These are phyloP conservation scores for Baronia brevicornis DNA, from an alignment of 2,888 invertebrate species.

Conservation along the genomic window DNA sequence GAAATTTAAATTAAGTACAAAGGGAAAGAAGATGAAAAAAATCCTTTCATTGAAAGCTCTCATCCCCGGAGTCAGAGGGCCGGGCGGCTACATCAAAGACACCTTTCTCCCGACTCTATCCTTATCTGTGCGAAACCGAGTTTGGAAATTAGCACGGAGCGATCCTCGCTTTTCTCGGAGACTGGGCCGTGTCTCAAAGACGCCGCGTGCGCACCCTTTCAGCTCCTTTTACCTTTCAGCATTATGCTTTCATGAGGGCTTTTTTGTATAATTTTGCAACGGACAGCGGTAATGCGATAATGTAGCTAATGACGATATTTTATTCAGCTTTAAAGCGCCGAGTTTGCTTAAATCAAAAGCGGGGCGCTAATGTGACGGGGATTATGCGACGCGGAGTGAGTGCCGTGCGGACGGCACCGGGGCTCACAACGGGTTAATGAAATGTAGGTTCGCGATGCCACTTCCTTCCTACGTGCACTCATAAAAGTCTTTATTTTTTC, in stretches of 20 bases:
- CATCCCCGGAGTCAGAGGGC: conserved; percentile 69
- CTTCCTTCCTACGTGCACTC: no score
- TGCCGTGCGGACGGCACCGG: conserved; percentile 25
- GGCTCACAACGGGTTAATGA: conserved; percentile 18
- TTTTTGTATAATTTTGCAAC: conserved; percentile 51
- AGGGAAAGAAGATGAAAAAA: conserved; percentile 73
- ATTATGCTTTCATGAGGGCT: conserved; percentile 57
- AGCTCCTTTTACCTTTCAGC: conserved; percentile 55
- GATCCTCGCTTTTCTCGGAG: conserved; percentile 41
- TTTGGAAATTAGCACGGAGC: conserved; percentile 70
- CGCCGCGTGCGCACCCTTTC: conserved; percentile 66
- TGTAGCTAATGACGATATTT: conserved; percentile 60
- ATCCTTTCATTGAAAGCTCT: conserved; percentile 76
- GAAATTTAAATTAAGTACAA: conserved; percentile 77
- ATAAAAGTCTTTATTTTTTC: no score
- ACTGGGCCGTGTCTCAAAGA: conserved; percentile 25
- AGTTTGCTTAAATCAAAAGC: conserved; percentile 31
- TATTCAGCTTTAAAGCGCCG: conserved; percentile 45
- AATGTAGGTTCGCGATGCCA: conserved; percentile 25
- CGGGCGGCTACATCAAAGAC: conserved; percentile 73
- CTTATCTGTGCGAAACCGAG: conserved; percentile 71
- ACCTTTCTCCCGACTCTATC: conserved; percentile 57
- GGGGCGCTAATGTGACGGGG: conserved; percentile 32
- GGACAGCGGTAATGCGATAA: conserved; percentile 48
- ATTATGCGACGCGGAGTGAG: conserved; percentile 32